Evolutionary conservation across 2,113 vertebrate species (phyloP), one percentile per base, ranked within the genome.

Genomic region (Hystrix brachyura): DNA sequence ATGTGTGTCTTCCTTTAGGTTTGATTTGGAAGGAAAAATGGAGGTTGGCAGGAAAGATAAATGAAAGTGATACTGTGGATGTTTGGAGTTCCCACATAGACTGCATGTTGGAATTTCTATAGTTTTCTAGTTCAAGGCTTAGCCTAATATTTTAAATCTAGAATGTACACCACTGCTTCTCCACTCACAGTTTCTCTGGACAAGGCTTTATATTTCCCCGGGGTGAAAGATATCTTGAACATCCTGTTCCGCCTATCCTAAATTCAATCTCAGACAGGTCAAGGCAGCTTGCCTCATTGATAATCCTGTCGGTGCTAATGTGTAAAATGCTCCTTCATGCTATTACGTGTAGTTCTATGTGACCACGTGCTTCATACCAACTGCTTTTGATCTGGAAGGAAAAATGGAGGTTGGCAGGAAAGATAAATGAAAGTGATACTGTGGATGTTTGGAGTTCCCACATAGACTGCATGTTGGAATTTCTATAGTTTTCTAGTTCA

Each of bases 381-480:
- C n/a, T n/a, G 84, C 97, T 97, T n/a, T 98, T 87, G 90, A 96
- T 98, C 98, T 97, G 95, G 97, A 96, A 96, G 82, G 92, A 84
- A 94, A 98, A 96, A 94, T 94, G 90, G 96, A 96, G 80, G 96
- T 86, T 97, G 97, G 96, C 86, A 89, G 60, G 29, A 97, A 71
- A 94, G 95, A 97, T 93, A 96, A 96, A 97, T 96, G 88, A 91
- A 92, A 95, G 64, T 27, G 95, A 90, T 79, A 34, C 48, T 27
- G 87, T 65, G 17, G 27, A 79, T n/a, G n/a, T 48, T 51, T 0
- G 1, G 60, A 80, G 76, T 38, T 57, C 76, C 38, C 81, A 27
- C 21, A 18, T 0, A 5, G 76, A 53, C 83, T 85, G 83, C 7
- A 8, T 82, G 27, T 85, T 64, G 43, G 92, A 81, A 10, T 62